Conservation (phyloP, 2,113 vertebrate species). For the Stercorarius parasiticus region DNA sequence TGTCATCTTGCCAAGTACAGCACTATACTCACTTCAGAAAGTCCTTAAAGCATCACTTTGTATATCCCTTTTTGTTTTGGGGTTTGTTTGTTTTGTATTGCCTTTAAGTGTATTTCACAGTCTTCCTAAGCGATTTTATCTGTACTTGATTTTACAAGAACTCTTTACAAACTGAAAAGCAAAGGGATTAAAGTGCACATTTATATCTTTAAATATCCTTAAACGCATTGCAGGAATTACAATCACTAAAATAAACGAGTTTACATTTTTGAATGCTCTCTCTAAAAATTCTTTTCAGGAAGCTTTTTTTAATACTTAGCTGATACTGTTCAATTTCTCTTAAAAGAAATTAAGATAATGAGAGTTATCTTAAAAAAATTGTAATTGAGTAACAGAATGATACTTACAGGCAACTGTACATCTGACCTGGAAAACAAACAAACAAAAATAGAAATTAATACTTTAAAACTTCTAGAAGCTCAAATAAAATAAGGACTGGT, state of each 20-base stretch:
- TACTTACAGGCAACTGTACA: constrained; percentile 66
- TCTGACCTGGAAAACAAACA: constrained; percentile 65
- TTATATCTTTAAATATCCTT: background rate
- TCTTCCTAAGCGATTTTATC: background rate
- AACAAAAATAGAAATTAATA: constrained; percentile 42
- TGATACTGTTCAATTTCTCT: background rate
- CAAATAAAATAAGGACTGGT: background rate
- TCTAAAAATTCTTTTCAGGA: background rate
- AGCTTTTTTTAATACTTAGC: background rate
- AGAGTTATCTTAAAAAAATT: background rate
- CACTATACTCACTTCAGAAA: background rate
- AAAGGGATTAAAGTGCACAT: background rate
- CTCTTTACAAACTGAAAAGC: background rate
- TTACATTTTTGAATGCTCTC: background rate
- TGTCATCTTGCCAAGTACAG: background rate
- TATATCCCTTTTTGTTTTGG: background rate
- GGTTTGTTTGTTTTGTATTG: background rate
- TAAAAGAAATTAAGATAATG: background rate
- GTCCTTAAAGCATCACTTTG: background rate
- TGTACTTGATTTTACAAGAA: constrained; percentile 34
- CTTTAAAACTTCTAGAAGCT: background rate
- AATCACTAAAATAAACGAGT: background rate
- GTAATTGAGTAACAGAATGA: background rate
- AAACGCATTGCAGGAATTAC: background rate
- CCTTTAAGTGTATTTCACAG: background rate